Conservation (phyloP, 2,113 vertebrate species). For the Rhea americana region DNA sequence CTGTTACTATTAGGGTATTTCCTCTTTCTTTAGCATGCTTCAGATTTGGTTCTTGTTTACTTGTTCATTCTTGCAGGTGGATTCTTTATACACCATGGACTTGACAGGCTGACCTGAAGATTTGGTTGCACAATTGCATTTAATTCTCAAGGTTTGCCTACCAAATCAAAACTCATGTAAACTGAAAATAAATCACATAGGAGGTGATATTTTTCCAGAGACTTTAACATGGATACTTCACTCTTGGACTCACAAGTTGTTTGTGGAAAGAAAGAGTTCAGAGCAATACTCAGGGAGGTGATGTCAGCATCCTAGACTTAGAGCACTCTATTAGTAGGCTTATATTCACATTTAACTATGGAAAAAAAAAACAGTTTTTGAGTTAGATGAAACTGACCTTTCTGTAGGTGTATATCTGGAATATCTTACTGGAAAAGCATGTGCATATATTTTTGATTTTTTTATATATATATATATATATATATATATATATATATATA, state of each 20-base stretch:
- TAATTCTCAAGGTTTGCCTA: slow-evolving; percentile 11
- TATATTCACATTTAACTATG: not conserved
- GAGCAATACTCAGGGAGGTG: not conserved
- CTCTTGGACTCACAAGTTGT: not conserved
- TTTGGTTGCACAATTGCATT: not conserved
- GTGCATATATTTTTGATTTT: not conserved
- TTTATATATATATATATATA: not conserved
- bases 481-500: not conserved
- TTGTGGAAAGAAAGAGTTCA: not conserved
- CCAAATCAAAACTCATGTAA: not conserved
- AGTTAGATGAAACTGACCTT: not conserved
- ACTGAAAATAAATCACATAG: slow-evolving; percentile 15
- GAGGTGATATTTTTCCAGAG: not conserved
- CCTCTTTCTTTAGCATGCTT: not conserved
- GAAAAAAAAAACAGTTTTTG: not conserved
- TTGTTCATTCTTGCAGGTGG: not conserved
- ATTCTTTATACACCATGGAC: not conserved
- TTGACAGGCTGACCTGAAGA: not conserved
- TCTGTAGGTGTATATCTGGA: not conserved
- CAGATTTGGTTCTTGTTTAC: not conserved
- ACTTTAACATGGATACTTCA: not conserved
- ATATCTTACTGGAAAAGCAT: not conserved
- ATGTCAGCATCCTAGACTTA: not conserved
- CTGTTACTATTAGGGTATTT: slow-evolving; percentile 40
- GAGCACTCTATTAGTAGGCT: not conserved